These are phyloP conservation scores for Laterallus jamaicensis DNA, from an alignment of 2,113 vertebrate species.

Conservation along the genomic window DNA sequence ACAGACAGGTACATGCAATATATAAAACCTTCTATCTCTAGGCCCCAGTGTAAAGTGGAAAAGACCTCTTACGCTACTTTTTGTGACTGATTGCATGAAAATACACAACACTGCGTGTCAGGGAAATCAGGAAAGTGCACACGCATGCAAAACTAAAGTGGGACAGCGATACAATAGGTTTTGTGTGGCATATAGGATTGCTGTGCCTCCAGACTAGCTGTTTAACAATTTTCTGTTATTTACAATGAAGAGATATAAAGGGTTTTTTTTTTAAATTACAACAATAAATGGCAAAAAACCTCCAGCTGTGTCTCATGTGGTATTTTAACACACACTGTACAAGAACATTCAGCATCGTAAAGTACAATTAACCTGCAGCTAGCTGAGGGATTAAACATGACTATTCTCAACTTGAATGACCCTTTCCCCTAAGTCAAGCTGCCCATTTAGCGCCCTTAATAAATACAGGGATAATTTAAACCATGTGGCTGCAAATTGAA, in stretches of 20 bases:
- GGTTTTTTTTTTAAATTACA: background rate
- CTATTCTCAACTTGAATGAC: conserved; percentile 79
- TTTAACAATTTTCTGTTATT: conserved; percentile 52
- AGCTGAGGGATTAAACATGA: conserved; percentile 74
- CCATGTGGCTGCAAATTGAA: conserved; percentile 91
- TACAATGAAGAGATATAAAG: conserved; percentile 12
- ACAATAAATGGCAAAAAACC: background rate
- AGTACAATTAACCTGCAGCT: conserved; percentile 75
- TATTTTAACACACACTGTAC: conserved; percentile 38
- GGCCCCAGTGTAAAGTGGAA: background rate
- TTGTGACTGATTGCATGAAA: background rate
- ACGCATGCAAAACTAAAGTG: background rate
- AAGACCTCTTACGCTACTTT: background rate
- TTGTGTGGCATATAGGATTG: background rate
- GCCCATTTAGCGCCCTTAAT: conserved; percentile 84
- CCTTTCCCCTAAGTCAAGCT: conserved; percentile 76
- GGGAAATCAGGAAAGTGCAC: background rate
- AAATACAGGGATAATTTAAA: conserved; percentile 94
- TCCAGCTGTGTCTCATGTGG: conserved; percentile 42
- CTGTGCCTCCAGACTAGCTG: conserved; percentile 15
- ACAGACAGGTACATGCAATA: background rate
- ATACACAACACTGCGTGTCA: background rate
- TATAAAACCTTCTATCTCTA: background rate
- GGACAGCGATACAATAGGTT: background rate
- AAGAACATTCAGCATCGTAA: conserved; percentile 59